Evolutionary conservation across 2,113 vertebrate genomes (phyloP).

Genomic region (Chelonoidis abingdonii): DNA sequence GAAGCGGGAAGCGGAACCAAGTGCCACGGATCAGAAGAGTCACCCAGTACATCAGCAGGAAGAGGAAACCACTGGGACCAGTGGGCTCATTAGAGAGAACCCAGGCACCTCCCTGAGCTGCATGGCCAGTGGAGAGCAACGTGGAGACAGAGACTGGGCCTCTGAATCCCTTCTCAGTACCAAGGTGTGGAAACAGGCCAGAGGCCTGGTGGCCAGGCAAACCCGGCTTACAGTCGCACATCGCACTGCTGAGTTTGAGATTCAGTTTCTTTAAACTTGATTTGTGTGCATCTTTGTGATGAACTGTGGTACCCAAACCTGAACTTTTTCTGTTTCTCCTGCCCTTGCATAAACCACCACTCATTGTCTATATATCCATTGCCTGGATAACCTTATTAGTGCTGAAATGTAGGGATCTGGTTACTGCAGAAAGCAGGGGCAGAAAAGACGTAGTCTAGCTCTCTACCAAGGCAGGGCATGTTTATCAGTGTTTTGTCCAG

Average conservation of each 20-base stretch:
- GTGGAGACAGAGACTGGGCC: background rate
- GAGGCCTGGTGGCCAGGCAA: background rate
- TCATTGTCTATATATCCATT: background rate
- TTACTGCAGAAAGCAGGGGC: background rate
- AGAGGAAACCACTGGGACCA: fast-evolving
- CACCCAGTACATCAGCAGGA: background rate
- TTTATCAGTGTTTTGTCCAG: background rate
- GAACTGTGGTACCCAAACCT: background rate
- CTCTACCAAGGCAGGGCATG: background rate
- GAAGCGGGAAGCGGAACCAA: background rate
- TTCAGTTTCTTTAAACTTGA: background rate
- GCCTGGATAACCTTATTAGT: background rate
- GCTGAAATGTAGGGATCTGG: background rate
- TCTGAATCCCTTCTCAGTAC: background rate
- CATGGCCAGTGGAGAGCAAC: background rate
- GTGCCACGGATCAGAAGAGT: background rate
- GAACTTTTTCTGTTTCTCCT: background rate
- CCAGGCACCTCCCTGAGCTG: background rate
- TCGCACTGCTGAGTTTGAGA: background rate
- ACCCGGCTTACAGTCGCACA: background rate
- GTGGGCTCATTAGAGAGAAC: too few relatives aligned
- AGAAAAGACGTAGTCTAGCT: background rate
- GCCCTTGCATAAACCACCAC: background rate
- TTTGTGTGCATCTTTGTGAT: background rate
- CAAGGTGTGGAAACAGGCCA: background rate